These are phyloP conservation scores for Coregonus ussuriensis DNA, from an alignment of 2,797 vertebrate genomes.

Conservation along the genomic window DNA sequence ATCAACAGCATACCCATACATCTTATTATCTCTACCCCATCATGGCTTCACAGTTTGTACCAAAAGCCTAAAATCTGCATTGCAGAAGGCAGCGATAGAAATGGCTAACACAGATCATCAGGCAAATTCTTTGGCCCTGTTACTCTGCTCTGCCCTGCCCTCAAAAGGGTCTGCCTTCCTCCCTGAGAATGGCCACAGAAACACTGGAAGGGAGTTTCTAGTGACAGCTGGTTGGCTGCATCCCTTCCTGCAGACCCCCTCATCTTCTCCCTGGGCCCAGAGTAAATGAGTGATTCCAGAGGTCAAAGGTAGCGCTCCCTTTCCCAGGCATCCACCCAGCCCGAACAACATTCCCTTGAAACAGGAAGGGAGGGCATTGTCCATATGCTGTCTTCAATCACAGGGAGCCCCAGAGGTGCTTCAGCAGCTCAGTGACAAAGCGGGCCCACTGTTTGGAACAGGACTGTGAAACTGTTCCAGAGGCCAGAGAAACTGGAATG, in stretches of 20 bases:
- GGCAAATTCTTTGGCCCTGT: neutral
- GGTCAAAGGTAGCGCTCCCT: constrained; percentile 74
- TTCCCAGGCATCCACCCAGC: constrained; percentile 73
- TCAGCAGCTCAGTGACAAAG: constrained; percentile 15
- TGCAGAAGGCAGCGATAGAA: neutral
- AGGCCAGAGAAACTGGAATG: neutral
- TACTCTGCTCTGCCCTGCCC: neutral
- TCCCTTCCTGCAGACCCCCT: constrained; percentile 55
- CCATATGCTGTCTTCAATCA: constrained; percentile 80
- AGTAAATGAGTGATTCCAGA: constrained; percentile 69
- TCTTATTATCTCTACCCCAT: neutral
- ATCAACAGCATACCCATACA: neutral
- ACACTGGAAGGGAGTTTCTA: constrained; percentile 37
- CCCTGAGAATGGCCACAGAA: constrained; percentile 18
- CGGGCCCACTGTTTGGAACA: constrained; percentile 8
- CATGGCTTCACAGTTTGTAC: neutral
- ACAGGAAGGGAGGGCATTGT: constrained; percentile 81
- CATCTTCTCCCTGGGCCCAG: constrained; percentile 49
- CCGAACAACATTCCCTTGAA: constrained; percentile 67
- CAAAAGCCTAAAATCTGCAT: neutral
- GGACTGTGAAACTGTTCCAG: constrained; percentile 13
- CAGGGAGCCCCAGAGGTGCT: neutral
- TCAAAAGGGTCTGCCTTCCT: constrained; percentile 17
- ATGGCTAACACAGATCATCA: neutral
- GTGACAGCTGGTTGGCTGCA: constrained; percentile 74